phyloP scores from a whole-genome alignment of 1,140 invertebrate species.

The Papilio polyxenes region DNA sequence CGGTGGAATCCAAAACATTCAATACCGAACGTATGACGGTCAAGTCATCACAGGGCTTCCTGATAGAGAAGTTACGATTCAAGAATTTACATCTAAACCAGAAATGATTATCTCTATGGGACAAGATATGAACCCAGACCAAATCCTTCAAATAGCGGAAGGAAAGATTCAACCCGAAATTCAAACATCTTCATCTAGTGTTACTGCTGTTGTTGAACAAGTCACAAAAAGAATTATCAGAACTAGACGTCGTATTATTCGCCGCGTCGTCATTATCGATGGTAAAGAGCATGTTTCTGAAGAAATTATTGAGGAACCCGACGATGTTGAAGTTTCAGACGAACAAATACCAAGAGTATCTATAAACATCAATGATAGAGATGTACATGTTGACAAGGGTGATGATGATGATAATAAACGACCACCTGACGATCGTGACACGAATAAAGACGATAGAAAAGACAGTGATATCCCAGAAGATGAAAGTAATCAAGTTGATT shows the following conservation, averaged over 20 bases:
- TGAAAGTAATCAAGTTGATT: slow-evolving; percentile 34
- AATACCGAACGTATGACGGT: slow-evolving; percentile 83
- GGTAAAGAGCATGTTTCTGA: slow-evolving; percentile 91
- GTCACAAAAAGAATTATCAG: slow-evolving; percentile 88
- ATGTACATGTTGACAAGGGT: slow-evolving; percentile 62
- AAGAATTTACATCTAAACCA: slow-evolving; percentile 84
- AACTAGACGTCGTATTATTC: slow-evolving; percentile 87
- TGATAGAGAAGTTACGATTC: slow-evolving; percentile 82
- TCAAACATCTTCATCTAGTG: slow-evolving; percentile 82
- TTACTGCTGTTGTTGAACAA: slow-evolving; percentile 89
- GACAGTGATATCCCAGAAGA: slow-evolving; percentile 32
- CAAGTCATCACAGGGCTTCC: slow-evolving; percentile 83
- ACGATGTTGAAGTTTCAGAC: slow-evolving; percentile 89
- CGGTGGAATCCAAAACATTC: slow-evolving; percentile 82
- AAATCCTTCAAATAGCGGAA: slow-evolving; percentile 81
- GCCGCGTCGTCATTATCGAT: slow-evolving; percentile 88
- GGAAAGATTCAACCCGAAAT: slow-evolving; percentile 77
- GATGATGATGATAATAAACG: slow-evolving; percentile 62
- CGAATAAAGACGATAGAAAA: slow-evolving; percentile 24
- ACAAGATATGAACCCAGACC: slow-evolving; percentile 79
- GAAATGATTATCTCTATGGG: slow-evolving; percentile 80
- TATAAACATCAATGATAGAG: slow-evolving; percentile 84
- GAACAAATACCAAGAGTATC: slow-evolving; percentile 87
- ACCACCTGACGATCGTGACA: slow-evolving; percentile 43
- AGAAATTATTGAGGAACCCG: slow-evolving; percentile 90